phyloP scores from a whole-genome alignment of 2,797 vertebrate species.

The Menidia menidia region DNA sequence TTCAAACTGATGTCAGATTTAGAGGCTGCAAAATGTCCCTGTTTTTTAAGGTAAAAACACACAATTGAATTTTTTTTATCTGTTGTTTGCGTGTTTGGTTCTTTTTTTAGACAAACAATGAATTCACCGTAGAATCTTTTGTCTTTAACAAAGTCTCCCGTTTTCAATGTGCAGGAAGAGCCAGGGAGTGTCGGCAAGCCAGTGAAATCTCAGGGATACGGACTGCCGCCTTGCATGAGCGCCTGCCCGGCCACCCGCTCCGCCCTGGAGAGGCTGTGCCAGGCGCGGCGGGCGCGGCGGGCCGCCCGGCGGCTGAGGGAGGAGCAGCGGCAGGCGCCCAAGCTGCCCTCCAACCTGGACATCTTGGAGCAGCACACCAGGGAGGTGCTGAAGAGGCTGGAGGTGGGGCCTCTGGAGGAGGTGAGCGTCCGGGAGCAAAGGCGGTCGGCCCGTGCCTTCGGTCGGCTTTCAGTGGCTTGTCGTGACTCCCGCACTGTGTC shows the following conservation, averaged over 20 bases:
- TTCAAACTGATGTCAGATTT: too few species aligned
- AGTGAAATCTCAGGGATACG: conserved; percentile 93
- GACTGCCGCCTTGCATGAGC: conserved; percentile 48
- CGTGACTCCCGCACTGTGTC: neutral
- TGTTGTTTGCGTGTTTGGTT: too few species aligned
- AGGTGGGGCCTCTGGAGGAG: conserved; percentile 93
- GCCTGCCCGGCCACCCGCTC: conserved; percentile 87
- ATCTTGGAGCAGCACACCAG: conserved; percentile 95
- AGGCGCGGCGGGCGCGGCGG: conserved; percentile 86
- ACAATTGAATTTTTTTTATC: too few species aligned
- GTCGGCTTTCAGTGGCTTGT: neutral
- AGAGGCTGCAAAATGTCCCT: too few species aligned
- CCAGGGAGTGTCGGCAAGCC: conserved; percentile 84
- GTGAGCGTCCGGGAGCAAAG: conserved; percentile 71
- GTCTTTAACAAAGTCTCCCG: neutral
- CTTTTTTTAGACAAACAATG: too few species aligned
- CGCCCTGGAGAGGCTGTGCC: conserved; percentile 87
- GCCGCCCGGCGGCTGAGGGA: conserved; percentile 90
- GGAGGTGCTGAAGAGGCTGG: conserved; percentile 93
- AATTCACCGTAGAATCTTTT: too few species aligned
- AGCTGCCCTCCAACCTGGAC: conserved; percentile 92
- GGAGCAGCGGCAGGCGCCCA: conserved; percentile 79
- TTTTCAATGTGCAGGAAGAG: conserved; percentile 84
- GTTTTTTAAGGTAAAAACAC: too few species aligned
- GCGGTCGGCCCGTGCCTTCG: neutral